These are phyloP conservation scores for Formica selysi DNA, from an alignment of 1,140 invertebrate species.

Conservation along the genomic window DNA sequence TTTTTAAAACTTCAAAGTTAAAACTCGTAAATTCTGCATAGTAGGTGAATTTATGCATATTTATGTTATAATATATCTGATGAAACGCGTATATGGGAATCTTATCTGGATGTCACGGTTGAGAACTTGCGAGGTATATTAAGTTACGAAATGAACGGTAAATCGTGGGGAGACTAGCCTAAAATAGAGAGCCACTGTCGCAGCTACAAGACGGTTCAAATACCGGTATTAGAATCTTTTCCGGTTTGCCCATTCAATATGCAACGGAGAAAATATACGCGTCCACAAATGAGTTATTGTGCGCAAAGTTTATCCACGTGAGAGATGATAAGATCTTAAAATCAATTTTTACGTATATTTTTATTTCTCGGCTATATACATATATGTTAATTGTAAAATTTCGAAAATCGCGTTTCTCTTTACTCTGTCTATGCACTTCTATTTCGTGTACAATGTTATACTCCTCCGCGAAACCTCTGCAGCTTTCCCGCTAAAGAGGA, in stretches of 20 bases:
- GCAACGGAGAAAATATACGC: neutral
- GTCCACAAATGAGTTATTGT: neutral
- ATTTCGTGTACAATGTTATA: neutral
- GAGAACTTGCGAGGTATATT: conserved; percentile 67
- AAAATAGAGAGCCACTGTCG: conserved; percentile 69
- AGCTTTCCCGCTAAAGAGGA: neutral
- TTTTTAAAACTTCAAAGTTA: neutral
- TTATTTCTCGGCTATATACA: neutral
- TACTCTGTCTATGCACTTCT: too few relatives aligned
- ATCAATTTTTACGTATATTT: neutral
- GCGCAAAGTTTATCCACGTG: neutral
- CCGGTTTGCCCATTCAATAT: conserved; percentile 28
- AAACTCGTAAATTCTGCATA: neutral
- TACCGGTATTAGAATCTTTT: conserved; percentile 62
- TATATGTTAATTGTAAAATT: neutral
- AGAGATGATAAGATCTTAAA: neutral
- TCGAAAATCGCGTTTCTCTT: neutral
- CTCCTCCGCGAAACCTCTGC: neutral
- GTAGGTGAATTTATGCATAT: neutral
- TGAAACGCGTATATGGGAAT: conserved; percentile 33
- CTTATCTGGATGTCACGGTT: conserved; percentile 54
- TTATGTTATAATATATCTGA: neutral
- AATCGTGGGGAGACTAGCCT: conserved; percentile 62
- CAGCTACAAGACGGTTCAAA: conserved; percentile 63
- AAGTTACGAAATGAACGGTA: conserved; percentile 75